Evolutionary conservation across 1,140 invertebrate genomes (phyloP), one percentile per base, ranked within the genome.

Genomic region (Zophobas morio): DNA sequence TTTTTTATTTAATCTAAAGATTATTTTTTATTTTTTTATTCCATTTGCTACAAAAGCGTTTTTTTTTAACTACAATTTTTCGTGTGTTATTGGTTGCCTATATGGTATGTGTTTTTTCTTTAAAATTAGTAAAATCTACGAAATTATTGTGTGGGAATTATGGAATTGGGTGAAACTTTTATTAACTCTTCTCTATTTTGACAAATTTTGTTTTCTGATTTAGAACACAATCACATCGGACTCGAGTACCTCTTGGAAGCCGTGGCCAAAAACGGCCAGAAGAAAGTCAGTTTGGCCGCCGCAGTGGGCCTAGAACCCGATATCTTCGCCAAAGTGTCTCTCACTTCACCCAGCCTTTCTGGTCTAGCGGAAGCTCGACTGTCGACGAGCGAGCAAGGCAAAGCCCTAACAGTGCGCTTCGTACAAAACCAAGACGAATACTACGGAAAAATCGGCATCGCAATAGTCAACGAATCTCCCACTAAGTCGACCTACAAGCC

Each of bases 171-270:
- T 20, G 20, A 20, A 20, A 20, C 0, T 20, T 46, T 46, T 46
- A 34, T 56, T 33, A 3, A 56, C 34, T 63, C 57, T 63, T 63
- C 42, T 51, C 0, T 20, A 51, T n/a, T 2, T 20, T 2, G 49
- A 32, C 42, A 42, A 37, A 34, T n/a, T 70, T 76, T 8, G 42
- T 46, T 46, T 46, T 51, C 20, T 0, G 20, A 0, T 71, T 1
- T 37, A 76, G 63, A 32, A 36, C 42, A 66, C 3, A 57, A 39
- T 70, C 46, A 78, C 46, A 5, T 42, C 79, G 81, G 85, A 82
- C 81, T 89, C 42, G 92, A 94, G 82, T 79, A 95, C 0, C 83
- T 91, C 0, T 87, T 95, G 39, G 93, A 94, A 78, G 93, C 93
- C 37, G 89, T 91, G 60, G 92, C 91, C 36, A 92, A 92, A 0